A percentile compares a stretch with the other conserved stretches of the same genome.
These are phyloP conservation scores for Mormyrops boulengeri DNA, from an alignment of 2,797 vertebrate species.

Conservation along the genomic window DNA sequence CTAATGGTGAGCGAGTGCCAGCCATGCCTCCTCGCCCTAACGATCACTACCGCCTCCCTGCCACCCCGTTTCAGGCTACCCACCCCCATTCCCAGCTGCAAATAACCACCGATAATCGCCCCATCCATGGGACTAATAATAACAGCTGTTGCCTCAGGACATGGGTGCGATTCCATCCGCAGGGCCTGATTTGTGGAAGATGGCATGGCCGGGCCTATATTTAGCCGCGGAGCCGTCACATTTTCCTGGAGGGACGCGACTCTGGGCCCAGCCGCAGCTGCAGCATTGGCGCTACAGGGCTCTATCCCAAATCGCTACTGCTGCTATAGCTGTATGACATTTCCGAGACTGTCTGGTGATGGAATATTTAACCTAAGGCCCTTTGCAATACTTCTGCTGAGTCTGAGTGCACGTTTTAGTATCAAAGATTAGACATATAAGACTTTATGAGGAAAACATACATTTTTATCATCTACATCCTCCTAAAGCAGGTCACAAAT, in stretches of 20 bases:
- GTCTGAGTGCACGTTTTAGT: not conserved
- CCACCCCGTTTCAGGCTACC: slow-evolving; percentile 28
- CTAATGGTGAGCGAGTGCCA: slow-evolving; percentile 85
- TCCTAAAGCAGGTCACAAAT: not conserved
- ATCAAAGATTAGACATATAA: slow-evolving; percentile 7
- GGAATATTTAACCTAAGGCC: slow-evolving; percentile 9
- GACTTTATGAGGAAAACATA: not conserved
- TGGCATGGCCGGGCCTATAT: slow-evolving; percentile 42
- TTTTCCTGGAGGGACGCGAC: not conserved
- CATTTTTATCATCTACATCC: not conserved
- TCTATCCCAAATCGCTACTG: not conserved
- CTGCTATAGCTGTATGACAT: not conserved
- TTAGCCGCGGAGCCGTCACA: slow-evolving; percentile 38
- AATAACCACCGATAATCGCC: slow-evolving; percentile 44
- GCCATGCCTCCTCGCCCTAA: not conserved
- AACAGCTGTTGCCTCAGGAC: not conserved
- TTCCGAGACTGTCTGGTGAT: not conserved
- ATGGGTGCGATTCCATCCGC: not conserved
- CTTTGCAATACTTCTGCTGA: not conserved
- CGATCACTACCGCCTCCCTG: slow-evolving; percentile 6
- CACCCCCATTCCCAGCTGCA: slow-evolving; percentile 27
- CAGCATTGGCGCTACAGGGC: not conserved
- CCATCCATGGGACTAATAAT: slow-evolving; percentile 34
- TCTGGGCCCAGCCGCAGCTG: slow-evolving; percentile 23
- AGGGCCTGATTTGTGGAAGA: slow-evolving; percentile 6